A percentile compares a stretch with the other conserved stretches of the same genome.
Evolutionary conservation across 2,113 vertebrate species (phyloP).

Genomic region (Xyliphius kryptos): DNA sequence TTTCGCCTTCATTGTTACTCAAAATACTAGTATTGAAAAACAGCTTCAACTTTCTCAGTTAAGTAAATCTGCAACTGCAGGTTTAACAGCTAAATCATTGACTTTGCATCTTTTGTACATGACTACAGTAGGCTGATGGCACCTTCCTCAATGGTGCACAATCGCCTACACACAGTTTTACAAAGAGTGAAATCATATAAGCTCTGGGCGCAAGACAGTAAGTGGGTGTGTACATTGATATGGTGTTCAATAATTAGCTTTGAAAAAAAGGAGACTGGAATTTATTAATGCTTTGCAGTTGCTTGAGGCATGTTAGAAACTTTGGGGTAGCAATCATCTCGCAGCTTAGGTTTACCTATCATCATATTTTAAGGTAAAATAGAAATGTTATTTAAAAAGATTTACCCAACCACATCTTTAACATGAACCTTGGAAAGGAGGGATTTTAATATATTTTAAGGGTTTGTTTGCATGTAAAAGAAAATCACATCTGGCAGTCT

Average conservation of each 20-base stretch:
- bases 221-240: conserved; percentile 25
- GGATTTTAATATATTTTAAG: too few species aligned
- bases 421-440: too few species aligned
- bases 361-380: conserved; percentile 11
- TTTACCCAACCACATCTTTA: conserved; percentile 5
- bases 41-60: too few species aligned
- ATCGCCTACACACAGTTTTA: conserved; percentile 26
- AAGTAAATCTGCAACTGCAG: too few species aligned
- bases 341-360: conserved; percentile 25
- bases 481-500: conserved; percentile 21
- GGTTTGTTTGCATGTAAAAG: too few species aligned
- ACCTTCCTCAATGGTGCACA: too few species aligned
- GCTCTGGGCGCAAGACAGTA: conserved; percentile 18
- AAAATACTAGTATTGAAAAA: too few species aligned
- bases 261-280: conserved; percentile 31
- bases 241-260: conserved; percentile 33
- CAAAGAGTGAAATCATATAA: conserved; percentile 43
- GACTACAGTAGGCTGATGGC: too few species aligned
- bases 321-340: conserved; percentile 5
- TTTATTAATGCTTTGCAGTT: too few species aligned
- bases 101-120: too few species aligned
- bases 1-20: too few species aligned
- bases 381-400: conserved; percentile 14
- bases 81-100: too few species aligned
- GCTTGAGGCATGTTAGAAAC: conserved; percentile 20